phyloP scores from a whole-genome alignment of 2,113 vertebrate species.

The Ceuthmochares aereus region DNA sequence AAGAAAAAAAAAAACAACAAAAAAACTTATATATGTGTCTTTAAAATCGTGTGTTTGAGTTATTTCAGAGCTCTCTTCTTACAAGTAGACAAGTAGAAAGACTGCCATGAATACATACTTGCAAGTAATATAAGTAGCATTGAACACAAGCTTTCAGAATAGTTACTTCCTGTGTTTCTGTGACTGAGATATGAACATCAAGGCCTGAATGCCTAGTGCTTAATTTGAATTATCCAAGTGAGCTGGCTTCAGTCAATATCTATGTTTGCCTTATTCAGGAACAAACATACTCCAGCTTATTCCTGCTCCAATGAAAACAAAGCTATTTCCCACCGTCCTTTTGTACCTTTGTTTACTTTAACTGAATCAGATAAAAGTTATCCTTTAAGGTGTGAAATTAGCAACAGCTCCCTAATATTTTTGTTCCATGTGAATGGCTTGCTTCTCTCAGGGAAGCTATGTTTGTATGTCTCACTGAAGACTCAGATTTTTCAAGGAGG shows the following conservation, averaged over 20 bases:
- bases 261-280: neutral
- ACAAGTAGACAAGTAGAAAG: neutral
- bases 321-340: neutral
- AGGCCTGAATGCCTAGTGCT: neutral
- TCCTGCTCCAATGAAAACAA: constrained; percentile 11
- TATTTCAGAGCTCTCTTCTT: neutral
- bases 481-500: neutral
- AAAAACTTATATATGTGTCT: neutral
- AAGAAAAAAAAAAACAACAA: neutral
- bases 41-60: neutral
- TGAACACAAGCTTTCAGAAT: neutral
- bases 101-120: neutral
- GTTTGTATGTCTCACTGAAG: fast-evolving
- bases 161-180: neutral
- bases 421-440: neutral
- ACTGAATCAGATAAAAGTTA: neutral
- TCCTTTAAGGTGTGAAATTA: neutral
- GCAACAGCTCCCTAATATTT: neutral
- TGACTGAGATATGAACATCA: neutral
- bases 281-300: neutral
- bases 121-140: neutral
- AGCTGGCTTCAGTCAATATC: neutral
- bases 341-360: neutral
- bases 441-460: neutral
- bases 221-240: neutral